Conservation (phyloP, 1,140 invertebrate genomes). For the Drosophila willistoni region DNA sequence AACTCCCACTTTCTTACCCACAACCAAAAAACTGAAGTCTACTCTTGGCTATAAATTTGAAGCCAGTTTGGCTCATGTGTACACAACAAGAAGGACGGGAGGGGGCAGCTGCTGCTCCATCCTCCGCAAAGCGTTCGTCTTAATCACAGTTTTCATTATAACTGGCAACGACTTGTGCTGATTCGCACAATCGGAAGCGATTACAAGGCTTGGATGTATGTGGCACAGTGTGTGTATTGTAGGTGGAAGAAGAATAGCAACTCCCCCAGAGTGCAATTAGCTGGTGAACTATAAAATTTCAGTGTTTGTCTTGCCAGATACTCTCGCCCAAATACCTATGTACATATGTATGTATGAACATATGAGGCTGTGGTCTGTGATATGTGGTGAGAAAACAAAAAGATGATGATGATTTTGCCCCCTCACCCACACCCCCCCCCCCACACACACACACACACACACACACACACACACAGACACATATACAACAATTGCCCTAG, state of each 20-base stretch:
- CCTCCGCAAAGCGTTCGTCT: conserved; percentile 15
- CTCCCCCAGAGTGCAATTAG: conserved; percentile 77
- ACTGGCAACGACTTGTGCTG: conserved; percentile 65
- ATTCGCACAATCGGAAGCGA: conserved; percentile 70
- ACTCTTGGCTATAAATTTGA: conserved; percentile 24
- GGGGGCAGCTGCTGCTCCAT: background rate
- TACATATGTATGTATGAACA: no score
- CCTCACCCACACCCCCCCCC: background rate
- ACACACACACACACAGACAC: background rate
- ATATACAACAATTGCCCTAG: conserved; percentile 46
- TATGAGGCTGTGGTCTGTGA: background rate
- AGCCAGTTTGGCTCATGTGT: conserved; percentile 25
- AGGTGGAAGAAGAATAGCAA: conserved; percentile 21
- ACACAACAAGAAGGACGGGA: background rate
- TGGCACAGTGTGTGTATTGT: background rate
- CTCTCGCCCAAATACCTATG: conserved; percentile 42
- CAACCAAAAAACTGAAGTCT: conserved; percentile 12
- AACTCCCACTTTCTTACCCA: background rate
- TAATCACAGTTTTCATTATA: conserved; percentile 75
- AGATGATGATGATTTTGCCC: conserved; percentile 6
- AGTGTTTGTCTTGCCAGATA: conserved; percentile 78
- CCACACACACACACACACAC: conserved; percentile 11
- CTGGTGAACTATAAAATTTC: conserved; percentile 78
- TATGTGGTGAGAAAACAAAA: conserved; percentile 39
- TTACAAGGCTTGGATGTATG: conserved; percentile 50